Percentiles rank a stretch among this genome's conserved stretches.
Conservation (phyloP, 1,140 invertebrate species). For the Babylonia areolata region DNA sequence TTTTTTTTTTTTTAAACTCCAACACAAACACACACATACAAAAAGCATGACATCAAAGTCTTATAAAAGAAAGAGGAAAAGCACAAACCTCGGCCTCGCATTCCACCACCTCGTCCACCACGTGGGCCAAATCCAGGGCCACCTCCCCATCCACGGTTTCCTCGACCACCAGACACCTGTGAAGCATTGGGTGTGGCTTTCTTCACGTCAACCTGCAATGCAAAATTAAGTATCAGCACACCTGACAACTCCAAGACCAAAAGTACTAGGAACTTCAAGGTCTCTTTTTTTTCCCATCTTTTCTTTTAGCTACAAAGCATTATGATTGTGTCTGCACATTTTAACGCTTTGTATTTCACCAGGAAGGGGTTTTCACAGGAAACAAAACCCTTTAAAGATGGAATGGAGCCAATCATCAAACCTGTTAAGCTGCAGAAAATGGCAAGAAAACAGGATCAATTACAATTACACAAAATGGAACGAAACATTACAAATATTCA, state of each 20-base stretch:
- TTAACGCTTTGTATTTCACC: constrained; percentile 35
- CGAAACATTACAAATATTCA: constrained; percentile 25
- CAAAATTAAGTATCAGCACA: constrained; percentile 25
- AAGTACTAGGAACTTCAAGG: not conserved
- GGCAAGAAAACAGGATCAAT: constrained; percentile 23
- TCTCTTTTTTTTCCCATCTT: not conserved
- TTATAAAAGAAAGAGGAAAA: not conserved
- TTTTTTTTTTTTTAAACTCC: not conserved
- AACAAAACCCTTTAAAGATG: constrained; percentile 32
- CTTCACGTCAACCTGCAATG: constrained; percentile 86
- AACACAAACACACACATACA: not conserved
- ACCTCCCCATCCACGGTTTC: constrained; percentile 76
- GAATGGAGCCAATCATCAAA: constrained; percentile 39
- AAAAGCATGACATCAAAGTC: not conserved
- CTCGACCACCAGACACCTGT: constrained; percentile 79
- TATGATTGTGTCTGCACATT: constrained; percentile 22
- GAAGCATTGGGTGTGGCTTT: constrained; percentile 89
- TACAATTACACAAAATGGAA: constrained; percentile 41
- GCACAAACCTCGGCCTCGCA: constrained; percentile 61
- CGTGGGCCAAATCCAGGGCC: constrained; percentile 62
- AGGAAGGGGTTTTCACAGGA: constrained; percentile 32
- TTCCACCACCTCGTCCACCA: constrained; percentile 45
- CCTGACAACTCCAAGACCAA: not conserved
- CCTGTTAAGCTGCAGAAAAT: constrained; percentile 50
- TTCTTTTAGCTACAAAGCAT: constrained; percentile 27